Evolutionary conservation across 2,113 vertebrate genomes (phyloP).

Genomic region (Nycticebus coucang): DNA sequence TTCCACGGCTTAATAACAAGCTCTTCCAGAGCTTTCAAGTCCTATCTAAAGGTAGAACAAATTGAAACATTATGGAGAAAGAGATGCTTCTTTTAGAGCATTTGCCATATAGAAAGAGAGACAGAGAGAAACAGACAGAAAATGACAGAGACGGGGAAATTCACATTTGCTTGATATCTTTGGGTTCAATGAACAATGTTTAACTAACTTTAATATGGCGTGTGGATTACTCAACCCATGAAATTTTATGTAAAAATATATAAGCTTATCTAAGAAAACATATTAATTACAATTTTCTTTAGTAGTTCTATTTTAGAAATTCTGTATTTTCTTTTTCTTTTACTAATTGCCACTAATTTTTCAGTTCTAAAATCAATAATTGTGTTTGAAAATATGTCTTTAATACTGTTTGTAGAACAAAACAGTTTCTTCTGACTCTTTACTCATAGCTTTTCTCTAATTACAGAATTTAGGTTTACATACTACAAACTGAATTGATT

Average conservation of each 20-base stretch:
- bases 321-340: neutral
- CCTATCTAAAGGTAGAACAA: neutral
- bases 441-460: neutral
- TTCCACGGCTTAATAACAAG: neutral
- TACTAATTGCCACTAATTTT: slow-evolving; percentile 16
- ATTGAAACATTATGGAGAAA: neutral
- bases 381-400: slow-evolving; percentile 53
- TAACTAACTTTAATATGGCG: neutral
- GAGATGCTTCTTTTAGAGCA: slow-evolving; percentile 5
- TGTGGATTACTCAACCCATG: neutral
- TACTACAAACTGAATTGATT: neutral
- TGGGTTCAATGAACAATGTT: neutral
- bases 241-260: slow-evolving; percentile 41
- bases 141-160: neutral
- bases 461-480: neutral
- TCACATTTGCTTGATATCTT: neutral
- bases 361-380: slow-evolving; percentile 32
- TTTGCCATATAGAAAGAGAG: neutral
- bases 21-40: slow-evolving; percentile 33
- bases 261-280: neutral
- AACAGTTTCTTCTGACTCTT: neutral
- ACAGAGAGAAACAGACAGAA: neutral
- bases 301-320: slow-evolving; percentile 58
- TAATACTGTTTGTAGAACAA: slow-evolving; percentile 19
- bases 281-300: slow-evolving; percentile 31